These are phyloP conservation scores for Heliconius hermathena DNA, from an alignment of 1,140 invertebrate genomes.

Conservation along the genomic window DNA sequence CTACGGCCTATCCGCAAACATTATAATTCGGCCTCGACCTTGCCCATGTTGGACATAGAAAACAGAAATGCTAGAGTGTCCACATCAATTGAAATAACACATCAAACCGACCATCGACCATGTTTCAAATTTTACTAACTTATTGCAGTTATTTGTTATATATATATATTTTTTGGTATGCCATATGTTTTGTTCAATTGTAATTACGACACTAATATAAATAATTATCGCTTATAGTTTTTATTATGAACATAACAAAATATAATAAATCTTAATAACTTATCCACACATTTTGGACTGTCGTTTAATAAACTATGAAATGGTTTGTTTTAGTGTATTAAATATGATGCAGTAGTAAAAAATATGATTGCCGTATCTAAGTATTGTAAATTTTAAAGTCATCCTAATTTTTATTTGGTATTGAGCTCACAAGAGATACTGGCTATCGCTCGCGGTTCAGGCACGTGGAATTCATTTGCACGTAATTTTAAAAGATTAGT, in stretches of 20 bases:
- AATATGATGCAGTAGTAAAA: background rate
- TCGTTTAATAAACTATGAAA: background rate
- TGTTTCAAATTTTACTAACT: background rate
- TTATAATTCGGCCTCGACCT: constrained; percentile 46
- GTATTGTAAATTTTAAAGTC: background rate
- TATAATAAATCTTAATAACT: background rate
- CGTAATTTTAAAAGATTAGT: background rate
- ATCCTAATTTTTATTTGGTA: background rate
- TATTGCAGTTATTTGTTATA: constrained; percentile 9
- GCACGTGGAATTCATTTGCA: constrained; percentile 5
- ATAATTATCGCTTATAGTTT: background rate
- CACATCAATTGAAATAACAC: constrained; percentile 15
- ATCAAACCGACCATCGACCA: background rate
- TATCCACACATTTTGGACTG: background rate
- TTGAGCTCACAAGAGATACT: constrained; percentile 8
- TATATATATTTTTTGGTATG: background rate
- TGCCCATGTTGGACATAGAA: constrained; percentile 29
- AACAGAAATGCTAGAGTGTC: constrained; percentile 11
- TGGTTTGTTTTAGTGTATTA: background rate
- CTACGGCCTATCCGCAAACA: constrained; percentile 38
- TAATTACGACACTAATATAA: background rate
- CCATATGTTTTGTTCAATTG: background rate
- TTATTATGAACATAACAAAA: background rate
- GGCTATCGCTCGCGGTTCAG: background rate
- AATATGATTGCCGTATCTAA: background rate